These are phyloP conservation scores for Brienomyrus longianalis DNA, from an alignment of 2,113 vertebrate genomes.

Conservation along the genomic window DNA sequence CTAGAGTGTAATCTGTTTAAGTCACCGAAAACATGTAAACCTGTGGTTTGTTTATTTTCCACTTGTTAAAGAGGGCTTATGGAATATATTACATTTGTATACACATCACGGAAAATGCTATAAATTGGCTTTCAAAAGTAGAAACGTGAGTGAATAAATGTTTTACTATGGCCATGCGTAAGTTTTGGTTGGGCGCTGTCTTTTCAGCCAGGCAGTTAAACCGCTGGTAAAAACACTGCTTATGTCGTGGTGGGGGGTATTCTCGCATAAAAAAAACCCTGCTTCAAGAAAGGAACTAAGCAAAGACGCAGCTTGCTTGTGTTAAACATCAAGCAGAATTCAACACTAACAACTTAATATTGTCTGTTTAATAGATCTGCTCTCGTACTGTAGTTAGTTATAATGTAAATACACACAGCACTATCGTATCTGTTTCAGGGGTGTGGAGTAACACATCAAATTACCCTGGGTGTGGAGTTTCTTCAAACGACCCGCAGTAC, in stretches of 20 bases:
- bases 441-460: background rate
- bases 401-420: background rate
- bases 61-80: constrained; percentile 8
- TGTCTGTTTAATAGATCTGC: background rate
- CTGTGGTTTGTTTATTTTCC: constrained; percentile 28
- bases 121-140: constrained; percentile 20
- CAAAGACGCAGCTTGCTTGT: background rate
- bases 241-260: constrained; percentile 12
- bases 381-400: background rate
- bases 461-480: background rate
- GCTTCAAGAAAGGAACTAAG: background rate
- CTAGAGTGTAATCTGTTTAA: background rate
- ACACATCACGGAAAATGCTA: constrained; percentile 21
- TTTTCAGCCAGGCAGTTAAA: constrained; percentile 1
- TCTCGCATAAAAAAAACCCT: background rate
- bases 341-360: background rate
- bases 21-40: constrained; percentile 28
- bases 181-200: background rate
- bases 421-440: background rate
- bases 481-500: background rate
- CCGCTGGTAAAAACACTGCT: background rate
- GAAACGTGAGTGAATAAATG: constrained; percentile 17
- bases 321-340: background rate
- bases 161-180: constrained; percentile 23
- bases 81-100: constrained; percentile 29